Evolutionary conservation across 2,113 vertebrate species (phyloP).

Genomic region (Hylia prasina): DNA sequence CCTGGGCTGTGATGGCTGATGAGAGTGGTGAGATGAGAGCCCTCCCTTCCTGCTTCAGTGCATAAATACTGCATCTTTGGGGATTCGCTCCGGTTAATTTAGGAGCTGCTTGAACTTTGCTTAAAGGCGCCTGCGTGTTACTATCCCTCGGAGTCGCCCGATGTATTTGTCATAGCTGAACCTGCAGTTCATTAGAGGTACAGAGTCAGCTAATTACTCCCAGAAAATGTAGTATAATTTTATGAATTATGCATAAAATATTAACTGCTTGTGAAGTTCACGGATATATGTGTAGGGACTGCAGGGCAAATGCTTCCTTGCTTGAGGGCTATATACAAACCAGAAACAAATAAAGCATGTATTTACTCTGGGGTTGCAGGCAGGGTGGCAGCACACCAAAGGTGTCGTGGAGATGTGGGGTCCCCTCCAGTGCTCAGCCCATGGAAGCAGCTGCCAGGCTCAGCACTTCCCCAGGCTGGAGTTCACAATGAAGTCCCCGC

Average conservation of each 20-base stretch:
- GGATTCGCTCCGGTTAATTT: slow-evolving; percentile 61
- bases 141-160: slow-evolving; percentile 1
- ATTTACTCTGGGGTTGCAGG: neutral
- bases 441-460: neutral
- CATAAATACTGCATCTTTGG: slow-evolving; percentile 54
- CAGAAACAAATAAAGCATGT: neutral
- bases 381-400: neutral
- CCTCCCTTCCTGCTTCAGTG: slow-evolving; percentile 12
- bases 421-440: neutral
- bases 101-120: slow-evolving; percentile 65
- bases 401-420: accelerated
- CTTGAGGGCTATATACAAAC: neutral
- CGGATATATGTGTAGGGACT: neutral
- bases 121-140: slow-evolving; percentile 53
- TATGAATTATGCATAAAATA: slow-evolving; percentile 66
- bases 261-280: slow-evolving; percentile 47
- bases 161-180: slow-evolving; percentile 50
- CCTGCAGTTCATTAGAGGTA: slow-evolving; percentile 63
- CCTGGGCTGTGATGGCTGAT: neutral
- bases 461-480: neutral
- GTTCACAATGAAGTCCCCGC: neutral
- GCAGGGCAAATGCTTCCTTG: slow-evolving; percentile 18
- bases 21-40: slow-evolving; percentile 7
- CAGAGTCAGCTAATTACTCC: slow-evolving; percentile 62
- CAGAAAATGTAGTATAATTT: slow-evolving; percentile 51